Evolutionary conservation across 2,113 vertebrate genomes (phyloP), one percentile per base, ranked within the genome.

Genomic region (Acrocephalus arundinaceus): DNA sequence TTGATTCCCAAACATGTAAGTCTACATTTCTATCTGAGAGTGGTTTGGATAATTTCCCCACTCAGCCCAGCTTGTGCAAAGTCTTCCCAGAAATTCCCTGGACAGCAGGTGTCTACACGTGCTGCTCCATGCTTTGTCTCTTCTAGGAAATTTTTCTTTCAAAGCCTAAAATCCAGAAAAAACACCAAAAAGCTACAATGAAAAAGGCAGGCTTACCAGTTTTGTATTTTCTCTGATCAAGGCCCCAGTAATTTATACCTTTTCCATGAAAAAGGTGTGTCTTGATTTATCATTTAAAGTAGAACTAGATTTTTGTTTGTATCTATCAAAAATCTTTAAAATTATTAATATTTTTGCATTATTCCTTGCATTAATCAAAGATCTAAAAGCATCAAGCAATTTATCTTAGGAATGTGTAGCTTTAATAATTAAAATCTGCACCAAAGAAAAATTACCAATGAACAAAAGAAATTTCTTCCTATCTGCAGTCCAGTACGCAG

Each of bases 101-200:
- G 19, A 46, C 19, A 48, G 65, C 19, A 94, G 22, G 52, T 27
- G 1, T 52, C 41, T 73, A 20, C 10, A 1, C 27, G 46, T 30
- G 48, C 41, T 85, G 35, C 46, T 33, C 33, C 28, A 37, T 41
- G 15, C 16, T 62, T 14, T 28, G 12, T 48, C 14, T 76, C 13
- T 82, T 35, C 33, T n/a, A 52, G 43, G 54, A 58, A 6, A 43
- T n/a, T 81, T 39, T 76, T 37, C 22, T 62, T 77, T 67, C 25
- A 17, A 46, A 72, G 10, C 5, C 67, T 33, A 62, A 89, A 89
- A 72, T 11, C 0, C 41, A 76, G 28, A 33, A 81, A 52, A 75
- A 33, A 15, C 0, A 6, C 15, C 5, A 45, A 62, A 81, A 7
- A 28, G 7, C 13, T 18, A 52, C 23, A 39, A 31, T 6, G 24